Evolutionary conservation across 2,113 vertebrate species (phyloP).

Genomic region (Phylloscopus trochilus): DNA sequence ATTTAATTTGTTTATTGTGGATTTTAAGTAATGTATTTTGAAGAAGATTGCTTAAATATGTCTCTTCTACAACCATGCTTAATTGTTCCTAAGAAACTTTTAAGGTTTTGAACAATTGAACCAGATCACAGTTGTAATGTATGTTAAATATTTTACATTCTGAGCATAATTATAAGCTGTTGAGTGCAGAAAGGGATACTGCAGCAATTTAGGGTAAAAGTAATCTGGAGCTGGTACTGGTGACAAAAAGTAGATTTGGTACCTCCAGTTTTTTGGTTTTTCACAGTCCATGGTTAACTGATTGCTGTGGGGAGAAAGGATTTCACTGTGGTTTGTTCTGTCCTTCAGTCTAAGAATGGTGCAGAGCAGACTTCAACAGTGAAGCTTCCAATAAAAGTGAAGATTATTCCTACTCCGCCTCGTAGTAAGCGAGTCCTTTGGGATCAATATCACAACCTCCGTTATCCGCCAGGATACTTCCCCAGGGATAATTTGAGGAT

Average conservation of each 20-base stretch:
- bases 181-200: neutral
- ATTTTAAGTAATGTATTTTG: neutral
- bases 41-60: neutral
- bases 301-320: neutral
- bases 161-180: neutral
- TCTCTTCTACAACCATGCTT: neutral
- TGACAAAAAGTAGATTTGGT: neutral
- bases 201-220: neutral
- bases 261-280: neutral
- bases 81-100: neutral
- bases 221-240: neutral
- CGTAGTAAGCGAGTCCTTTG: conserved; percentile 94
- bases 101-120: neutral
- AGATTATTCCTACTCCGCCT: conserved; percentile 93
- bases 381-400: conserved; percentile 96
- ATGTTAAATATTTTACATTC: neutral
- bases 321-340: conserved; percentile 25
- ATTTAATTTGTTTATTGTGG: neutral
- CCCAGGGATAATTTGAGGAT: conserved; percentile 96
- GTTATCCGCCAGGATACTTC: conserved; percentile 96
- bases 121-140: neutral
- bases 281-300: neutral
- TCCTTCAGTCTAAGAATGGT: conserved; percentile 81
- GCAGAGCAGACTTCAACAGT: conserved; percentile 91
- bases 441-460: conserved; percentile 99